Base-by-base conservation (phyloP, 2,113 vertebrate species). In the Nothoprocta pentlandii region DNA sequence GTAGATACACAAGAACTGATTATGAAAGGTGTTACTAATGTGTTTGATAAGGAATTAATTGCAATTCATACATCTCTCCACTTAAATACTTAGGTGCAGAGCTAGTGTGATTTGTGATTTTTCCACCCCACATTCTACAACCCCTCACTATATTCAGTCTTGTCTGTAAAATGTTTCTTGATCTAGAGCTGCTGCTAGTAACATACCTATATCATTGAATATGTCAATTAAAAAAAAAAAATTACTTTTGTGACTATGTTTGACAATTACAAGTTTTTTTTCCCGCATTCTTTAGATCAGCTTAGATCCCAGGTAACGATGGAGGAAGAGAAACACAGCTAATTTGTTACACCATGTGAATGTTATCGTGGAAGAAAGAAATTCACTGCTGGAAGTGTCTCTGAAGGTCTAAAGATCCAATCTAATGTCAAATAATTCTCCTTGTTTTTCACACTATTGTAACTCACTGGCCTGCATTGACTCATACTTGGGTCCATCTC, bases 321-420 rank as follows among this genome's bases (percentile, higher is more conserved):
- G 9, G 36, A 41, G 17, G 56, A 66, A 30, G 9, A 79, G 21
- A 53, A 21, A 42, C 42, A 59, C 2, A 9, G 56, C 44, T 66
- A 16, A 12, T 8, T 26, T 3, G 0, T 36, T 56, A 84, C 32
- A 30, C 36, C 0, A 0, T 8, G 30, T 0, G 0, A 61, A 39
- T 36, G 14, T 67, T 70, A 21, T 28, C 25, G 30, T 3, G 19
- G 34, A 41, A 80, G 67, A 70, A 80, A 80, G n/a, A 71, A 64
- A 74, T 32, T 54, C 16, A 25, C 64, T 53, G 20, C 21, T 77
- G 41, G 42, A 44, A 19, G 36, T 34, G 30, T 5, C 47, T 62
- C 54, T 63, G n/a, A 63, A 70, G 49, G 49, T 70, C 34, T 5
- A 17, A 47, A 58, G 69, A 63, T 28, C 49, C 11, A 41, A 12